These are phyloP conservation scores for Crossaster papposus DNA, from an alignment of 53 echinoderm and acorn worm species.

Conservation along the genomic window DNA sequence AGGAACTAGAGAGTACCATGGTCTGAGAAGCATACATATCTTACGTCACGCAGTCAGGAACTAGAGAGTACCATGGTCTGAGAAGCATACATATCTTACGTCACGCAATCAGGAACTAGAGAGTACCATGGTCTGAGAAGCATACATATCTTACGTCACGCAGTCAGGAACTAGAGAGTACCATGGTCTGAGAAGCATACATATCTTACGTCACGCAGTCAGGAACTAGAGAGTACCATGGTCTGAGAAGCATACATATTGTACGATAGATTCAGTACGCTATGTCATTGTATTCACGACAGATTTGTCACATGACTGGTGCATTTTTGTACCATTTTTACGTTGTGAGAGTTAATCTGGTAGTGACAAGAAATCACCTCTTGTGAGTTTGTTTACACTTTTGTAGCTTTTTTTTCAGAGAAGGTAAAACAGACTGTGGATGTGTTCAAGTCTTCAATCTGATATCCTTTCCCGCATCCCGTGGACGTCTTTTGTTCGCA, in stretches of 20 bases:
- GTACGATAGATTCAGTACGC: too few relatives aligned
- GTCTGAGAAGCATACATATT: constrained; percentile 30
- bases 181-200: constrained; percentile 48
- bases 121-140: constrained; percentile 65
- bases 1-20: constrained; percentile 75
- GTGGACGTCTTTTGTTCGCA: too few relatives aligned
- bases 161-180: constrained; percentile 82
- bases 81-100: not conserved
- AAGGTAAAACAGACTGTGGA: too few relatives aligned
- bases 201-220: constrained; percentile 76
- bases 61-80: constrained; percentile 71
- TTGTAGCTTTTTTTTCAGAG: too few relatives aligned
- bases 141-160: constrained; percentile 63
- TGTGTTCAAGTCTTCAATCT: too few relatives aligned
- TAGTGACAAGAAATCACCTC: too few relatives aligned
- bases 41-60: constrained; percentile 87
- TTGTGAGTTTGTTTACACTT: too few relatives aligned
- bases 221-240: constrained; percentile 75
- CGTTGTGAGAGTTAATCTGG: not conserved
- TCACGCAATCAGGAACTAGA: constrained; percentile 85
- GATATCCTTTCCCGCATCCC: too few relatives aligned
- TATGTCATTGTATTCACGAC: not conserved
- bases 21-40: constrained; percentile 37
- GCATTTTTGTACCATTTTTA: not conserved
- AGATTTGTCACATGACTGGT: not conserved